Conservation (phyloP, 1,140 invertebrate genomes). For the Plodia interpunctella region DNA sequence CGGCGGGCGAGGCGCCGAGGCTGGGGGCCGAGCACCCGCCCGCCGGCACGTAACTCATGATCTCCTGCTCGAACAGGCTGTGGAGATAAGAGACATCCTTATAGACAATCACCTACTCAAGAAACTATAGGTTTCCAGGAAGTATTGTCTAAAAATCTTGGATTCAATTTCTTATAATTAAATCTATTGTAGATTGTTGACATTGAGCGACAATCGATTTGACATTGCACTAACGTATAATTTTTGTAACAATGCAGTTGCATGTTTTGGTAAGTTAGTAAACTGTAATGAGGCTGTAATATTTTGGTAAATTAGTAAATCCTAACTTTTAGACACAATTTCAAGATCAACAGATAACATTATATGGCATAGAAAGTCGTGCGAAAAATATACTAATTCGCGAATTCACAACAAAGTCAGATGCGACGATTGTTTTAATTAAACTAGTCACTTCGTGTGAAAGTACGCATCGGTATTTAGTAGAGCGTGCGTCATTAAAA, state of each 20-base stretch:
- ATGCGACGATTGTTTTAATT: slow-evolving; percentile 16
- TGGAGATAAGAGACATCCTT: slow-evolving; percentile 16
- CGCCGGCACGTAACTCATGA: slow-evolving; percentile 97
- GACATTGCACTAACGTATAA: neutral
- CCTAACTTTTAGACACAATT: neutral
- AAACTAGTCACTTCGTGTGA: slow-evolving; percentile 31
- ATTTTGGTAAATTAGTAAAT: neutral
- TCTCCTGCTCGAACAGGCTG: slow-evolving; percentile 98
- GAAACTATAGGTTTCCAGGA: too few relatives aligned
- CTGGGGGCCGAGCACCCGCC: slow-evolving; percentile 74
- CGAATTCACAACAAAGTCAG: neutral
- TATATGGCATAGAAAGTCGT: slow-evolving; percentile 10
- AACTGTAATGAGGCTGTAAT: neutral
- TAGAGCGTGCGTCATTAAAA: slow-evolving; percentile 54
- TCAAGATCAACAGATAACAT: slow-evolving; percentile 1
- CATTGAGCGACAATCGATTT: neutral
- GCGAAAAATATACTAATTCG: slow-evolving; percentile 10
- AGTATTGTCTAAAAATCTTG: too few relatives aligned
- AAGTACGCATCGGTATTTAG: slow-evolving; percentile 40
- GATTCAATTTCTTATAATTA: too few relatives aligned
- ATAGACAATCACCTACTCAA: neutral
- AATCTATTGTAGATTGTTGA: neutral
- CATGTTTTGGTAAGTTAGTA: neutral
- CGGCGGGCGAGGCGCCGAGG: slow-evolving; percentile 82
- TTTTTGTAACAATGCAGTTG: neutral